Evolutionary conservation across 1,140 invertebrate species (phyloP).

Genomic region (Nylanderia fulva): DNA sequence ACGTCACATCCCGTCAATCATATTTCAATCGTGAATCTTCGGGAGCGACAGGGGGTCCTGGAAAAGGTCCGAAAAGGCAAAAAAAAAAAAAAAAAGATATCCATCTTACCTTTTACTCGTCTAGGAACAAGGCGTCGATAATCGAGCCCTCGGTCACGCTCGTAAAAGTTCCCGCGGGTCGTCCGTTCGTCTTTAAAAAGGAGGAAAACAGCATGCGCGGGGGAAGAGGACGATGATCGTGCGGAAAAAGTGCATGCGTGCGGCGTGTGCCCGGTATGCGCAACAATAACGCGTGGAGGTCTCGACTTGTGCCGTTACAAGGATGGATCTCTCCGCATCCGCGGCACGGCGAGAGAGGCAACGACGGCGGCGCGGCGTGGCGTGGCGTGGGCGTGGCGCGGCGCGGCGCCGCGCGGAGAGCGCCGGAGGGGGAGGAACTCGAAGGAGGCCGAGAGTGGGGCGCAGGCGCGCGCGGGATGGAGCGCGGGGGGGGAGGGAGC

Average conservation of each 20-base stretch:
- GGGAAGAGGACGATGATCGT: too few relatives aligned
- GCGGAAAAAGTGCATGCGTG: constrained; percentile 32
- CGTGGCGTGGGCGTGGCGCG: constrained; percentile 47
- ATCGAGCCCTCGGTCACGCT: not conserved
- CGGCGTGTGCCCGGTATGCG: constrained; percentile 23
- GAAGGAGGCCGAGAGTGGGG: constrained; percentile 45
- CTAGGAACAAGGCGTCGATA: not conserved
- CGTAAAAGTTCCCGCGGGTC: not conserved
- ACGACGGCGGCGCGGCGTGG: constrained; percentile 36
- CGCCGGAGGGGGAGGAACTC: constrained; percentile 16
- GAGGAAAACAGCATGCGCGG: too few relatives aligned
- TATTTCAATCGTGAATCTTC: not conserved
- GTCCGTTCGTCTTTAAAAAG: not conserved
- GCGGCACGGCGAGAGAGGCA: constrained; percentile 49
- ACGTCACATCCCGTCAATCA: not conserved
- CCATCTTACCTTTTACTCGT: constrained; percentile 38
- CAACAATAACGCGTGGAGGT: constrained; percentile 48
- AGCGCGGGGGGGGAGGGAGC: not conserved
- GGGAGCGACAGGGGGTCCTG: not conserved
- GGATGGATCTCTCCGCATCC: constrained; percentile 70
- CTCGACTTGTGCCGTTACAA: constrained; percentile 52
- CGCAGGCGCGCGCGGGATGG: not conserved
- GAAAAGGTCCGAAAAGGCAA: not conserved
- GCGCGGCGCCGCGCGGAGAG: constrained; percentile 44
- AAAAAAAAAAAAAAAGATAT: not conserved